Evolutionary conservation across 2,888 invertebrate species (phyloP), one percentile per base, ranked within the genome.

Genomic region (Xylophagus ater): DNA sequence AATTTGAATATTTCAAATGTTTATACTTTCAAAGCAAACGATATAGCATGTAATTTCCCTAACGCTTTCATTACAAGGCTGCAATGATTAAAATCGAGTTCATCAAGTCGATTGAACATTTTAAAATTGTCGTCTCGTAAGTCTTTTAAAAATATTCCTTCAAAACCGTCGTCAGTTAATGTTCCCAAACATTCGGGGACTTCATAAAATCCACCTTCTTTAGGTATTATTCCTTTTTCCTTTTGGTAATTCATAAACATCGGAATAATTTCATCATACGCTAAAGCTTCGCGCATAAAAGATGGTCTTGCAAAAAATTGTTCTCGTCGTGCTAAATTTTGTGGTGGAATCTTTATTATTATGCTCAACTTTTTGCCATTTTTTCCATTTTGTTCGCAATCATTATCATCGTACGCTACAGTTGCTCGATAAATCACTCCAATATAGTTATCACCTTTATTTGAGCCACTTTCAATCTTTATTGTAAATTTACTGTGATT

Each of bases 101-200:
- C 58, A 19, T 59, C 52, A 25, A 61, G 60, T 37, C 69, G 60
- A 42, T 68, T 61, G 31, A 57, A 63, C 62, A 70, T 65, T 13
- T 53, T 47, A 48, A 62, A 71, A 8, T 62, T 63, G 18, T 53
- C 49, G 10, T 51, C 44, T 37, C 56, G 53, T 15, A 71, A 51
- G 49, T 71, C 70, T 49, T 69, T 69, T 60, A 70, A 59, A 14
- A 67, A 64, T 12, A 70, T 65, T 12, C 65, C 58, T 48, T 70
- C 65, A 28, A 58, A 48, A 26, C 52, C 52, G 9, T 68, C 67
- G 1, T 58, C 54, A 7, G 45, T 52, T 8, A 53, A 42, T 3
- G 44, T 50, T 15, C 42, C 44, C 14, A 49, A 49, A 21, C 54
- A 58, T 3, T 34, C 43, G 3, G 58, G 54, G 26, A 51, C 47